Conservation (phyloP, 2,113 vertebrate species). For the Archilochus colubris region DNA sequence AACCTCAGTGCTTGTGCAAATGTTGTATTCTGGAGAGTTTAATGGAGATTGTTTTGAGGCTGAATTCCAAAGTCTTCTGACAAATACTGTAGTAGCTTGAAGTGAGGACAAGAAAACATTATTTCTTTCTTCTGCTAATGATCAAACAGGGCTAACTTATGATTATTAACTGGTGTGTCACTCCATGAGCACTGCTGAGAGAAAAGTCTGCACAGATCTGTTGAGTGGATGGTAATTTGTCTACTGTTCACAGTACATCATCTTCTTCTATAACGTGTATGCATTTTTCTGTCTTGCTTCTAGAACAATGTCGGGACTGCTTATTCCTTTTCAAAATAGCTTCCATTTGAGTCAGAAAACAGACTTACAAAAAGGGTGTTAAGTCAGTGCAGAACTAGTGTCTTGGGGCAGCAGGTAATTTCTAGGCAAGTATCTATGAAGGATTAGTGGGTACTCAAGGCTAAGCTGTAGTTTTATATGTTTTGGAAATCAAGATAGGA, state of each 20-base stretch:
- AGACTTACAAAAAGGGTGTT: not conserved
- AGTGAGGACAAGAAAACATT: not conserved
- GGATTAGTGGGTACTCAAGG: not conserved
- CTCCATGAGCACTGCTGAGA: not conserved
- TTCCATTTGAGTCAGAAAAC: not conserved
- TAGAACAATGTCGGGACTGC: not conserved
- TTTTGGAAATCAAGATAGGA: not conserved
- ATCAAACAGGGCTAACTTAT: conserved; percentile 6
- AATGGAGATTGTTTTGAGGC: not conserved
- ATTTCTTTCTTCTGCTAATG: conserved; percentile 3
- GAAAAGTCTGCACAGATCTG: conserved; percentile 10
- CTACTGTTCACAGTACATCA: not conserved
- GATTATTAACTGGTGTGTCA: conserved; percentile 21
- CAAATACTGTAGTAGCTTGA: not conserved
- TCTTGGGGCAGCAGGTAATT: not conserved
- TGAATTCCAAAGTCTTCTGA: not conserved
- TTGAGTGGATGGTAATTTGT: conserved; percentile 31
- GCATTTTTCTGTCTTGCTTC: not conserved
- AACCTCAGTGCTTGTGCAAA: not conserved
- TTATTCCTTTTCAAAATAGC: not conserved
- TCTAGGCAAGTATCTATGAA: not conserved
- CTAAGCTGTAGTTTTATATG: not conserved
- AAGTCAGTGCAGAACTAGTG: not conserved
- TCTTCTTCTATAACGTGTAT: not conserved
- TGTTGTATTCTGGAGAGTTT: not conserved